Evolutionary conservation across 2,888 invertebrate species (phyloP).

Genomic region (Sminthurinus aureus): DNA sequence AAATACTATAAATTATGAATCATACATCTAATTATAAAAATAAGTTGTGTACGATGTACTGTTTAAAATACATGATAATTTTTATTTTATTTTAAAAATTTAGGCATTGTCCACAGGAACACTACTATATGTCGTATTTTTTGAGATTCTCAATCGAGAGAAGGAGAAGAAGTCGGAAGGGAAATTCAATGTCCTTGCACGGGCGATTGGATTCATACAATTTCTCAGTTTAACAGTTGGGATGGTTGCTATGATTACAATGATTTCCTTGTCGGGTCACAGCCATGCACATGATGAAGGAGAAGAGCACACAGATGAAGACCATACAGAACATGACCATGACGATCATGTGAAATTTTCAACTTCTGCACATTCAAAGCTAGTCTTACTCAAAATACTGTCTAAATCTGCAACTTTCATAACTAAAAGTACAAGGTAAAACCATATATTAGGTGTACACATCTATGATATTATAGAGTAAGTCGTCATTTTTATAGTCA

Average conservation of each 20-base stretch:
- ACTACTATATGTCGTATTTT: conserved; percentile 94
- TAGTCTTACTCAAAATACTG: neutral
- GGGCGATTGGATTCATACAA: conserved; percentile 53
- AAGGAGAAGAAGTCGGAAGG: conserved; percentile 60
- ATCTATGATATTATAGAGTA: neutral
- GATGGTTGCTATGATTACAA: conserved; percentile 23
- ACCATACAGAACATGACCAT: conserved; percentile 7
- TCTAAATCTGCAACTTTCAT: neutral
- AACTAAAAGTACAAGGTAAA: neutral
- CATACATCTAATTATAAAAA: too few species aligned
- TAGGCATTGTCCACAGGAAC: conserved; percentile 93
- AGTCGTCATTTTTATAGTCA: neutral
- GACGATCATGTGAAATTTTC: neutral
- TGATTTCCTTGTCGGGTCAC: conserved; percentile 19
- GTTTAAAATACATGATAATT: neutral
- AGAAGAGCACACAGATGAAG: neutral
- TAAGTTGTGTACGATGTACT: too few species aligned
- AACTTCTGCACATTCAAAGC: neutral
- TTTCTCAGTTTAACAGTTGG: conserved; percentile 47
- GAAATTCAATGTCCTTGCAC: conserved; percentile 31
- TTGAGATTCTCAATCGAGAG: conserved; percentile 86
- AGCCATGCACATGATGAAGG: conserved; percentile 19
- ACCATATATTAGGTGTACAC: neutral
- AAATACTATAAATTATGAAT: too few species aligned
- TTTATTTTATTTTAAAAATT: conserved; percentile 27